Evolutionary conservation across 2,113 vertebrate species (phyloP).

Genomic region (Hydrochoerus hydrochaeris): DNA sequence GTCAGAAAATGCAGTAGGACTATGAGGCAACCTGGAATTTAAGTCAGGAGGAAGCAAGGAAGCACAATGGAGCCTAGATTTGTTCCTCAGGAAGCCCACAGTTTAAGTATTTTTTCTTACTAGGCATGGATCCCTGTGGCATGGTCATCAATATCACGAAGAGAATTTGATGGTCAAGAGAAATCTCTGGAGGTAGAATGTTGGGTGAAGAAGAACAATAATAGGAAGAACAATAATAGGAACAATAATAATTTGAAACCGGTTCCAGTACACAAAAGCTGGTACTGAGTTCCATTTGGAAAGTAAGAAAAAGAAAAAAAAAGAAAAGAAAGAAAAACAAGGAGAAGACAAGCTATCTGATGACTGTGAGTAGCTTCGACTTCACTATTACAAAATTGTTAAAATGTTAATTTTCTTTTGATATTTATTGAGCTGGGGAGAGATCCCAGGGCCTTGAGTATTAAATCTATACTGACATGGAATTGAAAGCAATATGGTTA

Average conservation of each 20-base stretch:
- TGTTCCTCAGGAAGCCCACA: neutral
- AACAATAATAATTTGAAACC: neutral
- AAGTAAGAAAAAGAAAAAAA: too few relatives aligned
- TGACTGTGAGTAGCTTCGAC: neutral
- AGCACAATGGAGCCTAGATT: neutral
- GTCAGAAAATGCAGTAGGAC: neutral
- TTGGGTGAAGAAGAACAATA: neutral
- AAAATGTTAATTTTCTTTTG: neutral
- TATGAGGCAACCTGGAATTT: neutral
- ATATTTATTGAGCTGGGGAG: neutral
- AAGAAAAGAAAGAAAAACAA: too few relatives aligned
- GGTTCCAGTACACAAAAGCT: neutral
- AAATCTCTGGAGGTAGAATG: neutral
- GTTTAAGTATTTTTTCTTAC: neutral
- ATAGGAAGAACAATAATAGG: neutral
- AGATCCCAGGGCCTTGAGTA: neutral
- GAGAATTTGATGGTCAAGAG: neutral
- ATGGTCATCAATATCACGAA: neutral
- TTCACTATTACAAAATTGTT: neutral
- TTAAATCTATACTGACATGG: neutral
- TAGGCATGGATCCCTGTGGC: neutral
- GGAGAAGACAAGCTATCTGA: too few relatives aligned
- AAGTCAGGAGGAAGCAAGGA: neutral
- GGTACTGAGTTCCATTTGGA: too few relatives aligned
- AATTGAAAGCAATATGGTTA: neutral